Percentiles rank a stretch among this genome's conserved stretches.
These are phyloP conservation scores for Spilosoma lubricipeda DNA, from an alignment of 2,888 invertebrate genomes.

Conservation along the genomic window DNA sequence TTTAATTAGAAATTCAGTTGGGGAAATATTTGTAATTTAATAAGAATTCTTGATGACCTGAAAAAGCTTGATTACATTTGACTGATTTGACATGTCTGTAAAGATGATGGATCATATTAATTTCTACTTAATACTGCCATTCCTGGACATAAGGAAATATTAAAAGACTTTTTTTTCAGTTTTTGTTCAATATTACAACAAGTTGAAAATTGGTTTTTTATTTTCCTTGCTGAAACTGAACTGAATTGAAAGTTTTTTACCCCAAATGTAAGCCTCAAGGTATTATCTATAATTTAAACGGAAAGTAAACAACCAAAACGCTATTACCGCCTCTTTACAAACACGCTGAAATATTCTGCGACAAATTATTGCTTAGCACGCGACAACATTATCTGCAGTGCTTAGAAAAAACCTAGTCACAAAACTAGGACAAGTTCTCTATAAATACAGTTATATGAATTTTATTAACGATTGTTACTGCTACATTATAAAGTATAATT, in stretches of 20 bases:
- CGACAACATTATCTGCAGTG: constrained; percentile 19
- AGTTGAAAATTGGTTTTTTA: neutral
- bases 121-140: neutral
- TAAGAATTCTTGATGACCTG: neutral
- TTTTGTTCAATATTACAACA: too few relatives aligned
- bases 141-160: neutral
- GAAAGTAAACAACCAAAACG: neutral
- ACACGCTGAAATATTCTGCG: constrained; percentile 15
- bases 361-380: constrained; percentile 24
- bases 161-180: neutral
- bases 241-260: neutral
- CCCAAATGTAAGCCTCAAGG: neutral
- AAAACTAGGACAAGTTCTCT: constrained; percentile 1
- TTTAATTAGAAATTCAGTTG: neutral
- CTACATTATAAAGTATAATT: neutral
- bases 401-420: constrained; percentile 24
- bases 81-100: neutral
- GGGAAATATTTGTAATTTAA: neutral
- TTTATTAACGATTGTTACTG: neutral
- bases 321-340: constrained; percentile 7
- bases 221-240: neutral
- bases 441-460: neutral
- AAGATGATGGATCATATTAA: neutral
- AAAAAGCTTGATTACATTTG: neutral
- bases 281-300: neutral